A percentile compares a stretch with the other conserved stretches of the same genome.
Conservation (phyloP, 2,888 invertebrate genomes). For the Drosophila borborema region DNA sequence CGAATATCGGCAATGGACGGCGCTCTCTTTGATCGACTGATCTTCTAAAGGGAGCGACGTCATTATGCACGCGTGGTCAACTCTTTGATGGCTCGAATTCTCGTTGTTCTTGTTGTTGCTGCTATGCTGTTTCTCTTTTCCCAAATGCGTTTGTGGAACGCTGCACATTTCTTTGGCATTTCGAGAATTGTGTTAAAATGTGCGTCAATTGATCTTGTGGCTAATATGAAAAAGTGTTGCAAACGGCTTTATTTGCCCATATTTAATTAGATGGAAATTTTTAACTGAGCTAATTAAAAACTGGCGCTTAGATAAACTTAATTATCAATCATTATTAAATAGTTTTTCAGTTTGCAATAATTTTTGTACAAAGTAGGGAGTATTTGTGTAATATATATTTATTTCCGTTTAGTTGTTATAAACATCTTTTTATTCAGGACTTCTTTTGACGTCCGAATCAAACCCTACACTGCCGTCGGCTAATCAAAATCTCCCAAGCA, state of each 20-base stretch:
- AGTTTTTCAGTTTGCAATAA: neutral
- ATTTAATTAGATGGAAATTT: neutral
- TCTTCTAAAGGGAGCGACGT: slow-evolving; percentile 77
- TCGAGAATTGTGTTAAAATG: slow-evolving; percentile 31
- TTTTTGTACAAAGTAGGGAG: neutral
- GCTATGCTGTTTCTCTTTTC: slow-evolving; percentile 9
- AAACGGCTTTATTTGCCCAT: neutral
- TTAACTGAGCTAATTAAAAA: neutral
- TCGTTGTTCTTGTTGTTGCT: slow-evolving; percentile 15
- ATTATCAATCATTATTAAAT: neutral
- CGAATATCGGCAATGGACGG: slow-evolving; percentile 52
- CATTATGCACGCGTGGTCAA: slow-evolving; percentile 82
- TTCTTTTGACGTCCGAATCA: neutral
- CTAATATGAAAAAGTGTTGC: slow-evolving; percentile 14
- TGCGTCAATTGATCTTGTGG: slow-evolving; percentile 27
- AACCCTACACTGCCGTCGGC: slow-evolving; percentile 6
- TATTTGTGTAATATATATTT: neutral
- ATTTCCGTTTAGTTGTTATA: neutral
- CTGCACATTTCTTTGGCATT: slow-evolving; percentile 34
- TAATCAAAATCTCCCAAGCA: neutral
- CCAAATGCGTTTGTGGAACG: slow-evolving; percentile 24
- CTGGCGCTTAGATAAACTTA: neutral
- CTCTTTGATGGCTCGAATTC: slow-evolving; percentile 58
- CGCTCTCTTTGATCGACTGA: slow-evolving; percentile 79
- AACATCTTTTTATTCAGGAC: neutral